These are phyloP conservation scores for Amaurobius ferox DNA, from an alignment of 2,888 invertebrate species.

Conservation along the genomic window DNA sequence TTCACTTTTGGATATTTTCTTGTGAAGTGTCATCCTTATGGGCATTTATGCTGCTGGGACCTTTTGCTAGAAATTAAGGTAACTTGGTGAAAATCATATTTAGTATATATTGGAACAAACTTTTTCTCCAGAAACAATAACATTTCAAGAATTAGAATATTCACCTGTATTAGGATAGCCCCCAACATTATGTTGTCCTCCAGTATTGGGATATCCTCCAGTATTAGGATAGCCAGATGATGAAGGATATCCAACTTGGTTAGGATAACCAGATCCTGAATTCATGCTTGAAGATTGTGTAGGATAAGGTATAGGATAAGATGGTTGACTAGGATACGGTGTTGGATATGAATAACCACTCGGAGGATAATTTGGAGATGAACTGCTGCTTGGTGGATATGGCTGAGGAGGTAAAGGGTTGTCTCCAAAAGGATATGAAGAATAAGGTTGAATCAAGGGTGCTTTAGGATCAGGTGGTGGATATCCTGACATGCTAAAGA, in stretches of 20 bases:
- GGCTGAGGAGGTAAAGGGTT: neutral
- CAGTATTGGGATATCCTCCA: neutral
- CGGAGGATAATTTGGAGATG: too few relatives aligned
- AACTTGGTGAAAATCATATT: too few relatives aligned
- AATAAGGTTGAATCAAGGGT: neutral
- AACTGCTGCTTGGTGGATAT: neutral
- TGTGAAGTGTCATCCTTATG: too few relatives aligned
- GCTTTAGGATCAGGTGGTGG: neutral
- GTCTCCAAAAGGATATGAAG: neutral
- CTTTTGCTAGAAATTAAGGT: too few relatives aligned
- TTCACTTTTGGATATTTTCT: too few relatives aligned
- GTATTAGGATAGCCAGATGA: conserved; percentile 19
- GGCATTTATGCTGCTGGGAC: too few relatives aligned
- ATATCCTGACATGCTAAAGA: conserved; percentile 8
- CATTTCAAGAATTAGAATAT: neutral
- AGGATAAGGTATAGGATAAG: neutral
- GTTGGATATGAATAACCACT: too few relatives aligned
- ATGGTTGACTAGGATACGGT: neutral
- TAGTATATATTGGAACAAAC: too few relatives aligned
- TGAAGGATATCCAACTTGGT: conserved; percentile 15
- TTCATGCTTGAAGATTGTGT: neutral
- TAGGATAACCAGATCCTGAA: neutral
- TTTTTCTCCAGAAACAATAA: neutral
- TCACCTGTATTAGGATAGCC: neutral
- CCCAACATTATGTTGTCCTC: conserved; percentile 31